Conservation (phyloP, 2,888 invertebrate genomes). For the Gastrophysa polygoni region DNA sequence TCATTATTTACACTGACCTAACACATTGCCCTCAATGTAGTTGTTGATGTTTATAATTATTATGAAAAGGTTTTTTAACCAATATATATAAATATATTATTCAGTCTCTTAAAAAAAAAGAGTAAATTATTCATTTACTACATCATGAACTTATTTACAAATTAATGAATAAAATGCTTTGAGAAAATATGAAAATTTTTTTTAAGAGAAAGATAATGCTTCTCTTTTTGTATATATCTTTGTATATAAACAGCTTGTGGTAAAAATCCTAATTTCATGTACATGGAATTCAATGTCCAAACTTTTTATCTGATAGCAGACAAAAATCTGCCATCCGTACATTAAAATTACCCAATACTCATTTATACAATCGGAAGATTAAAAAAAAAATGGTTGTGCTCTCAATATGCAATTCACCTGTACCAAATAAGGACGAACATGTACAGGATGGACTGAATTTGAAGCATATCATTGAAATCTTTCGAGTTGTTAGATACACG, state of each 20-base stretch:
- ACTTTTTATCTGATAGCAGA: constrained; percentile 32
- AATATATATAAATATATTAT: constrained; percentile 19
- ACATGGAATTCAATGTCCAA: constrained; percentile 41
- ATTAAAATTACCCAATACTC: constrained; percentile 30
- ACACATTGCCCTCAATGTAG: neutral
- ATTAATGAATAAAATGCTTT: constrained; percentile 19
- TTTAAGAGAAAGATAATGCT: constrained; percentile 31
- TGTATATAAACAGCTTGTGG: constrained; percentile 37
- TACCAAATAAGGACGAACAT: constrained; percentile 17
- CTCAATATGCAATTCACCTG: constrained; percentile 21
- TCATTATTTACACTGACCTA: neutral
- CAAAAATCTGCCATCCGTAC: constrained; percentile 25
- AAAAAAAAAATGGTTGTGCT: constrained; percentile 46
- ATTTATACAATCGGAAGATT: constrained; percentile 44
- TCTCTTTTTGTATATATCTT: constrained; percentile 24
- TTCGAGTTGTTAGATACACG: too few species aligned
- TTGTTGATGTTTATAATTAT: constrained; percentile 32
- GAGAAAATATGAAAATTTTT: constrained; percentile 18
- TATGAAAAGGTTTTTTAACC: constrained; percentile 27
- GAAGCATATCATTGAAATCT: too few species aligned
- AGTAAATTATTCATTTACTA: constrained; percentile 24
- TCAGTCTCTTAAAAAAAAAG: constrained; percentile 33
- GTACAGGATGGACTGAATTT: too few species aligned
- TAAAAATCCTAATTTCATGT: constrained; percentile 41
- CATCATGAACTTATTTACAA: constrained; percentile 35